Evolutionary conservation across 2,888 invertebrate species (phyloP), one percentile per base, ranked within the genome.

Genomic region (Ferrisia virgata): DNA sequence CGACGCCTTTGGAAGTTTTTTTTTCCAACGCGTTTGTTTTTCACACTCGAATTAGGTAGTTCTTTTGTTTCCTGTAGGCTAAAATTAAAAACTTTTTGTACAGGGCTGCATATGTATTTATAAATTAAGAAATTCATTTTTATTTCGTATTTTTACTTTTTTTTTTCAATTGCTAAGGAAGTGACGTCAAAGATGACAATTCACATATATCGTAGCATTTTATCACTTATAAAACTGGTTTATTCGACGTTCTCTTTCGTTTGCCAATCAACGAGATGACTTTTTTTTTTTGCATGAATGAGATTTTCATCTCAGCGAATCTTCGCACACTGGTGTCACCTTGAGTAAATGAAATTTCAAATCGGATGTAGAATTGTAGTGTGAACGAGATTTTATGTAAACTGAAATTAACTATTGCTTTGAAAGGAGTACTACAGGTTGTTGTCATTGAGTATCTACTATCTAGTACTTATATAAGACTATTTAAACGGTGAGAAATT

Each of bases 51-150:
- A 15, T 69, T 31, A n/a, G n/a, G n/a, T n/a, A 15, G 28, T 36
- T 76, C 72, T 36, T 76, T 76, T 76, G 72, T 76, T 76, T 76
- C 72, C 72, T 76, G 72, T 76, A 36, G 72, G 72, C 36, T 76
- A 76, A 76, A 76, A 76, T 76, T 76, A 64, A 76, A 76, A 76
- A 36, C 72, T 76, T 31, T 69, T 69, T 31, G 69, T 15, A 31
- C 28, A 15, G n/a, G n/a, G 72, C 33, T 1, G 72, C 2, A n/a
- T n/a, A 13, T 76, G n/a, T 64, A 76, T 76, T 36, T 76, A 36
- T 76, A 69, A 69, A 36, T 36, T 18, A 13, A 76, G 18, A 36
- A 76, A 76, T 76, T 76, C 8, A 31, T 64, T 53, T 64, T 64
- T 64, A 64, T 64, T 64, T 18, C 13, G 15, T 15, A 25, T 4